Evolutionary conservation across 2,888 invertebrate genomes (phyloP).

Genomic region (Drosophila nr. fundita): DNA sequence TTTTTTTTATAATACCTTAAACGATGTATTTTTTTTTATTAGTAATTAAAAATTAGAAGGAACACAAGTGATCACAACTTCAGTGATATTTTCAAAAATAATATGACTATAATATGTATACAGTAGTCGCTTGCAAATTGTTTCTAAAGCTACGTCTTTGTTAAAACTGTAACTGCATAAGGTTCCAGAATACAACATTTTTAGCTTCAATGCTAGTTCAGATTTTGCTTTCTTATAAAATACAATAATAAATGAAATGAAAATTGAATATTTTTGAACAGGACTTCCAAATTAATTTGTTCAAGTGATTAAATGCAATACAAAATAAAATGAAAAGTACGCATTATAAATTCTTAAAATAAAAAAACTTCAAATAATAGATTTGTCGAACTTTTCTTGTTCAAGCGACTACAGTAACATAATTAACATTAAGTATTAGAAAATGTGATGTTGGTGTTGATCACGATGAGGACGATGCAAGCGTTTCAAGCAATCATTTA

Average conservation of each 20-base stretch:
- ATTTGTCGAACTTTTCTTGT: not conserved
- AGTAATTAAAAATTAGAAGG: not conserved
- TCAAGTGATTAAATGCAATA: not conserved
- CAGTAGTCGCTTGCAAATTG: not conserved
- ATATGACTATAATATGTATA: not conserved
- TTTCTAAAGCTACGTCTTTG: not conserved
- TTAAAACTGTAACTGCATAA: not conserved
- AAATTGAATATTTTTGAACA: not conserved
- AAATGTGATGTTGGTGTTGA: not conserved
- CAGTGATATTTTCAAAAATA: not conserved
- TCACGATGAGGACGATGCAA: constrained; percentile 17
- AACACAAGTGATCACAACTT: not conserved
- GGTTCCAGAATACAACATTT: not conserved
- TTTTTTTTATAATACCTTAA: not conserved
- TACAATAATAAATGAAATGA: not conserved
- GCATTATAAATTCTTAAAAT: not conserved
- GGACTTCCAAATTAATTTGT: not conserved
- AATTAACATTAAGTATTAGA: not conserved
- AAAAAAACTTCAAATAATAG: not conserved
- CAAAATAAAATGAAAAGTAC: not conserved
- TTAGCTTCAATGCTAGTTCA: not conserved
- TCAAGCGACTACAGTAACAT: not conserved
- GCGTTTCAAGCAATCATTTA: constrained; percentile 37
- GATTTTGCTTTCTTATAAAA: not conserved
- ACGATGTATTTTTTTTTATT: not conserved